phyloP scores from a whole-genome alignment of 2,888 invertebrate genomes.

The Phortica okadai region DNA sequence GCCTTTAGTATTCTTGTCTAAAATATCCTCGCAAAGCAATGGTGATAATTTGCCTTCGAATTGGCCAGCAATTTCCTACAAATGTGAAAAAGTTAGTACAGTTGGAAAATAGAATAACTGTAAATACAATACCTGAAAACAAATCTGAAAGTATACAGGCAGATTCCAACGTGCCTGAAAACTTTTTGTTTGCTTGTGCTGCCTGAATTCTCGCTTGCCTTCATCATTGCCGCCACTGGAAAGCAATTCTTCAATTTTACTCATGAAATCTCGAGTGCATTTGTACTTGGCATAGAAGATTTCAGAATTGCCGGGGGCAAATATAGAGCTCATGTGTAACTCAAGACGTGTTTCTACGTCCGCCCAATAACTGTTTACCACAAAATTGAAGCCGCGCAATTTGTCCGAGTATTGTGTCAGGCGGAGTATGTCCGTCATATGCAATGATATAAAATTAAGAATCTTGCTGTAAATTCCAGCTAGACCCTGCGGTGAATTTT shows the following conservation, averaged over 20 bases:
- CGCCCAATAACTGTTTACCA: constrained; percentile 92
- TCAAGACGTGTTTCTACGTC: constrained; percentile 89
- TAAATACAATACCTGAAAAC: constrained; percentile 82
- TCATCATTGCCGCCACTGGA: constrained; percentile 79
- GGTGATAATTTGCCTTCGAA: constrained; percentile 70
- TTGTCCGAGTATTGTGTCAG: constrained; percentile 77
- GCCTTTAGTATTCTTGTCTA: constrained; percentile 36
- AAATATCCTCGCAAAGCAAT: constrained; percentile 58
- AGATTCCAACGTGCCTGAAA: constrained; percentile 94
- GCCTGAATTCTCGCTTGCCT: constrained; percentile 78
- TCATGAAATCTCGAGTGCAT: constrained; percentile 86
- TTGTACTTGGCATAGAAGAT: constrained; percentile 89
- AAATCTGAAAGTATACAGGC: constrained; percentile 94
- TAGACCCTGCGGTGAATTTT: constrained; percentile 73
- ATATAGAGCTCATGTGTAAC: constrained; percentile 88
- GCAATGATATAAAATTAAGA: constrained; percentile 83
- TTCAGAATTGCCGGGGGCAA: constrained; percentile 94
- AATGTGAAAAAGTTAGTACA: background rate
- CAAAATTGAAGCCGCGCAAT: constrained; percentile 83
- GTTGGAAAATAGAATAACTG: background rate
- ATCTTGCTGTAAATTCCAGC: constrained; percentile 84
- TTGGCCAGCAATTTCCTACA: constrained; percentile 86
- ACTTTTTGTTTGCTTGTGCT: constrained; percentile 84
- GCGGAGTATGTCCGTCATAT: constrained; percentile 80
- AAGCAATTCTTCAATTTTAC: constrained; percentile 81